Evolutionary conservation across 2,888 invertebrate genomes (phyloP), one percentile per base, ranked within the genome.

Genomic region (Entomobrya multifasciata): DNA sequence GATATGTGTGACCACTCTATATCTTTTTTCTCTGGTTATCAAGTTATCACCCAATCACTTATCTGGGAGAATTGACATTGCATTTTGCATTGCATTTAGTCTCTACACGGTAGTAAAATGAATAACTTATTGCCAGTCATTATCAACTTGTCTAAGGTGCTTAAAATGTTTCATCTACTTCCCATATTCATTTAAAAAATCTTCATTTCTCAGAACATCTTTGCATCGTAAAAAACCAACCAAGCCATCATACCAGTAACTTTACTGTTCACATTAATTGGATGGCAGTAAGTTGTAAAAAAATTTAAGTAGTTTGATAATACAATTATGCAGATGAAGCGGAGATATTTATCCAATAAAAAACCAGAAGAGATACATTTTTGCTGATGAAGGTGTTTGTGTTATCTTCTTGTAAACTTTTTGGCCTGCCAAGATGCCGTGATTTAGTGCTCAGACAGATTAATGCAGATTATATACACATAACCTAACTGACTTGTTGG

Each of bases 391-490:
- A 11, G 57, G 57, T 65, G n/a, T 17, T 36, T 27, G 30, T 27
- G n/a, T 17, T 17, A 36, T 65, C 44, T 41, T 11, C 5, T 20
- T 67, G n/a, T 49, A 22, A 72, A 8, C 25, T 49, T 49, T 49
- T 72, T 72, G 4, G n/a, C 25, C 47, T 65, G 65, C 65, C 65
- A 65, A 65, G 41, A 36, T 20, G 41, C 55, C 13, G 57, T 81
- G 81, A 81, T 81, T 81, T 81, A 81, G 60, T 72, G 47, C 52
- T 55, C 41, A 55, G 52, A n/a, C n/a, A n/a, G 52, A 41, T 36
- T 67, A 55, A 49, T n/a, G 47, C 30, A 17, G n/a, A n/a, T n/a
- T 67, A 62, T 55, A 30, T 76, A 36, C n/a, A n/a, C 22, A 47
- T 62, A 52, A 36, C 36, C 36, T 36, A n/a, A 67, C 60, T 62